Percentiles rank a stretch among this genome's conserved stretches.
Evolutionary conservation across 2,888 invertebrate species (phyloP).

Genomic region (Dasysyrphus tricinctus): DNA sequence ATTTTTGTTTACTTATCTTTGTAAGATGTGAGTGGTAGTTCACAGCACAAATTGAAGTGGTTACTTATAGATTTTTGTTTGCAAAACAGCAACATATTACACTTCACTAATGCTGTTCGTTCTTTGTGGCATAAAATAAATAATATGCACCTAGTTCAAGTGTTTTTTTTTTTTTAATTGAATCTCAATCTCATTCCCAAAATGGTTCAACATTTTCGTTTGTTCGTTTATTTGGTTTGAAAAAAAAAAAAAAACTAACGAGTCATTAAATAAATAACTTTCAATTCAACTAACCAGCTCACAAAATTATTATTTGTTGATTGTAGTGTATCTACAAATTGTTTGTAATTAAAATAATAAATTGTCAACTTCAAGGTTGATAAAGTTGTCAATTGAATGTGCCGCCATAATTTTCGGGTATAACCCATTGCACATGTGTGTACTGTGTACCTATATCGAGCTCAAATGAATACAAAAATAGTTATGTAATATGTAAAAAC

Average conservation of each 20-base stretch:
- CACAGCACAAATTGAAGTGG: slow-evolving; percentile 5
- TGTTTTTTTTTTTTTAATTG: no score
- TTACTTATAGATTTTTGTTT: background rate
- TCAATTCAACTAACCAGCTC: slow-evolving; percentile 1
- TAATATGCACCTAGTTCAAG: no score
- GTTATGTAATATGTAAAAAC: slow-evolving; percentile 14
- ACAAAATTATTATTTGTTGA: background rate
- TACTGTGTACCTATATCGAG: background rate
- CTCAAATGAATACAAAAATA: slow-evolving; percentile 14
- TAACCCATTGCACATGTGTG: slow-evolving; percentile 32
- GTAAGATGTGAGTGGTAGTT: slow-evolving; percentile 2
- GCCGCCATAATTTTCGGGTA: slow-evolving; percentile 22
- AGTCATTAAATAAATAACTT: slow-evolving; percentile 3
- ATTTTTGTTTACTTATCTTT: background rate
- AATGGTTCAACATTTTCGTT: background rate
- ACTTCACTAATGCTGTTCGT: background rate
- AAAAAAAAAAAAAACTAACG: background rate
- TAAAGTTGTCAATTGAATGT: slow-evolving; percentile 30
- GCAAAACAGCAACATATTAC: background rate
- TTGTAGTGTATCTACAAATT: slow-evolving; percentile 10
- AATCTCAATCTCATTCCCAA: no score
- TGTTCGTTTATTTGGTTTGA: background rate
- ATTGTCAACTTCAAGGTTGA: slow-evolving; percentile 49
- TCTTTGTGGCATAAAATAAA: background rate
- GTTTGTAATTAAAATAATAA: slow-evolving; percentile 20